Conservation (phyloP, 2,797 vertebrate genomes). For the Cryptoprocta ferox region DNA sequence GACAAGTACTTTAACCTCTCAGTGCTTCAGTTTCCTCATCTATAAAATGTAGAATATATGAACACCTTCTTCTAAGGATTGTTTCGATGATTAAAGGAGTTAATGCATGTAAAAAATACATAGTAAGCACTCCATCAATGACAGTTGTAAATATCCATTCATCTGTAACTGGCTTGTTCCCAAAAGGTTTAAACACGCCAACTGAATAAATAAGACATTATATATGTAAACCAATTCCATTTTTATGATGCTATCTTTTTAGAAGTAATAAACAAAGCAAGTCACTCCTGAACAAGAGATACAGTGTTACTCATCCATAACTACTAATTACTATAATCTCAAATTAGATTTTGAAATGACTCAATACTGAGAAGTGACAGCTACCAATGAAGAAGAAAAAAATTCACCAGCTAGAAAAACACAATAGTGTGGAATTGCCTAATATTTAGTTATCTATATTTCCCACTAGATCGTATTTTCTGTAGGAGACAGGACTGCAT, state of each 20-base stretch:
- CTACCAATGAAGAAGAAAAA: neutral
- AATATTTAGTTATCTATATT: neutral
- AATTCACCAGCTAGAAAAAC: neutral
- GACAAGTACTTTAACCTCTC: neutral
- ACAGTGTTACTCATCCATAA: neutral
- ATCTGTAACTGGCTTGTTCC: conserved; percentile 40
- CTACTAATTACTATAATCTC: conserved; percentile 14
- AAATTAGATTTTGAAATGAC: conserved; percentile 30
- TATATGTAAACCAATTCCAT: conserved; percentile 44
- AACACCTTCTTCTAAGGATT: neutral
- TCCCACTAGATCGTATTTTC: neutral
- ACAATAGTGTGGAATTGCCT: neutral
- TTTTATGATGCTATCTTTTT: conserved; percentile 42
- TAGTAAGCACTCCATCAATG: neutral
- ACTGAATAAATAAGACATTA: conserved; percentile 55
- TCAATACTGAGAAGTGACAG: neutral
- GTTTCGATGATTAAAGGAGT: conserved; percentile 42
- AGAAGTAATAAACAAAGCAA: conserved; percentile 48
- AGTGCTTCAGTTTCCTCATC: neutral
- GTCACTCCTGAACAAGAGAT: neutral
- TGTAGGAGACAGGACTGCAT: neutral
- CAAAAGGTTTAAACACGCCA: conserved; percentile 64
- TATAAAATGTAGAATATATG: neutral
- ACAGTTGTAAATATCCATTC: conserved; percentile 52
- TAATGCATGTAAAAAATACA: neutral